Evolutionary conservation across 2,888 invertebrate species (phyloP).

Genomic region (Argyresthia albistria): DNA sequence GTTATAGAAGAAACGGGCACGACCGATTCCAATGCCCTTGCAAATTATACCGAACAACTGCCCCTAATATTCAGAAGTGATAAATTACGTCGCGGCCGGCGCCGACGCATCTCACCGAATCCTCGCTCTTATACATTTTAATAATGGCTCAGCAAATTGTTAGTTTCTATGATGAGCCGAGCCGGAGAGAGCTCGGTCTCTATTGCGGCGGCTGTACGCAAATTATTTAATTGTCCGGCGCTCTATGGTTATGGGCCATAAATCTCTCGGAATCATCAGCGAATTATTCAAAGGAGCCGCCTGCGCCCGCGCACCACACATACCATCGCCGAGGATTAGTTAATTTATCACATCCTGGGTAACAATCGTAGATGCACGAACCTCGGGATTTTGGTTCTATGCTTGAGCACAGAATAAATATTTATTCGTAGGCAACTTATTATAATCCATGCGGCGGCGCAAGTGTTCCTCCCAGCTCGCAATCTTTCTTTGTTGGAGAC

Average conservation of each 20-base stretch:
- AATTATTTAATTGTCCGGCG: slow-evolving; percentile 60
- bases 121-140: no score
- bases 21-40: not conserved
- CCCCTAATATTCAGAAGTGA: no score
- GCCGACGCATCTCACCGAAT: no score
- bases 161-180: not conserved
- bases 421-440: no score
- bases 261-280: slow-evolving; percentile 55
- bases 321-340: not conserved
- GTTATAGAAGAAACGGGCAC: not conserved
- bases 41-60: no score
- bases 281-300: slow-evolving; percentile 65
- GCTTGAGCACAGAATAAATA: no score
- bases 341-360: not conserved
- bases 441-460: no score
- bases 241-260: slow-evolving; percentile 61
- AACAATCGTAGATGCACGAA: no score
- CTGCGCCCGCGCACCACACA: slow-evolving; percentile 8
- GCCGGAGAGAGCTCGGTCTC: not conserved
- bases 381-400: no score
- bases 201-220: slow-evolving; percentile 36
- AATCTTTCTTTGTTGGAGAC: not conserved
- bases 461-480: no score
- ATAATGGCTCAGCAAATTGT: not conserved
- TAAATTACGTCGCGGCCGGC: no score